Evolutionary conservation across 2,113 vertebrate genomes (phyloP).

Genomic region (Sturnira hondurensis): DNA sequence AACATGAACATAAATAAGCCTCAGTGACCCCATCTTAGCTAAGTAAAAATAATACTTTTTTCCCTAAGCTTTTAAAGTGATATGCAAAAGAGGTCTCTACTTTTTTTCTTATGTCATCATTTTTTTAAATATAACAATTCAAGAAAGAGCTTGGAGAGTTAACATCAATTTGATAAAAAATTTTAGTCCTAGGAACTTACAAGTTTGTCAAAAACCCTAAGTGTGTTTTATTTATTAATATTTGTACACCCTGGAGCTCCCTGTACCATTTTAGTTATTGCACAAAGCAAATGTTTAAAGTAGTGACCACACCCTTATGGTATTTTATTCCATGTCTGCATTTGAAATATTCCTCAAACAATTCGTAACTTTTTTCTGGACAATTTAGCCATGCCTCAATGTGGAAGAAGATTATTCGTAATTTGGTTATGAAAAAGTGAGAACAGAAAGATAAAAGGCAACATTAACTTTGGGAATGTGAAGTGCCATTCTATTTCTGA

Average conservation of each 20-base stretch:
- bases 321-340: neutral
- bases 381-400: neutral
- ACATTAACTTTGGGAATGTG: neutral
- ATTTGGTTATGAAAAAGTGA: neutral
- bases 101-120: conserved; percentile 16
- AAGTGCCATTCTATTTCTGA: neutral
- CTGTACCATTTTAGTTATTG: neutral
- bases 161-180: neutral
- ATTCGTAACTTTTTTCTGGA: neutral
- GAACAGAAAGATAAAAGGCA: neutral
- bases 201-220: neutral
- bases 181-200: neutral
- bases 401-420: neutral
- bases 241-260: neutral
- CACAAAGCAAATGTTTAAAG: neutral
- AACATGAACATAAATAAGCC: neutral
- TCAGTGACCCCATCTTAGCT: neutral
- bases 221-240: conserved; percentile 3
- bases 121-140: neutral
- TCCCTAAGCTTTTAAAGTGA: conserved; percentile 43
- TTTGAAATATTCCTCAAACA: neutral
- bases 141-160: conserved; percentile 29
- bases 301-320: neutral
- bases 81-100: conserved; percentile 52
- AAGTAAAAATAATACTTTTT: conserved; percentile 41